Evolutionary conservation across 2,113 vertebrate genomes (phyloP).

Genomic region (Lagopus muta): DNA sequence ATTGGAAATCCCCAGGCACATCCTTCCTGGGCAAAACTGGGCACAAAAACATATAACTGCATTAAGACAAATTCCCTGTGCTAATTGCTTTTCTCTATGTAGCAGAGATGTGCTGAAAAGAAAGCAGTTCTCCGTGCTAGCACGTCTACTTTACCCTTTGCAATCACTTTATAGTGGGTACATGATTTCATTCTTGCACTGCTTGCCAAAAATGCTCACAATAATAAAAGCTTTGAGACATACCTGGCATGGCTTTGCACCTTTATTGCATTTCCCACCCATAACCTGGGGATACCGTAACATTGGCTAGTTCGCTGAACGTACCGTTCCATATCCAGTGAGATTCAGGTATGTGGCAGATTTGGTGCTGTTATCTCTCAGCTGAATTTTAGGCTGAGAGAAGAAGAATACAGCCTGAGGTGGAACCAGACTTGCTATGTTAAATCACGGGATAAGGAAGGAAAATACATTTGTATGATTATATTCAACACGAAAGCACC

Average conservation of each 20-base stretch:
- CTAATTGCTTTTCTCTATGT: not conserved
- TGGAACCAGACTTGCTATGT: not conserved
- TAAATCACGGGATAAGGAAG: not conserved
- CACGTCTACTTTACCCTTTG: not conserved
- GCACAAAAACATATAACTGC: not conserved
- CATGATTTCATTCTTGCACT: not conserved
- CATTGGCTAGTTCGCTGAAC: not conserved
- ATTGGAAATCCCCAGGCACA: constrained; percentile 47
- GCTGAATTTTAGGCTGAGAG: not conserved
- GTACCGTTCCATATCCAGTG: not conserved
- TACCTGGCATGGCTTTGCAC: not conserved
- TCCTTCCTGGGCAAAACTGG: not conserved
- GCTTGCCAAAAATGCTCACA: not conserved
- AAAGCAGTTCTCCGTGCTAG: not conserved
- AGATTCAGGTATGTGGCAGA: not conserved
- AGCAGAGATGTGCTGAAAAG: not conserved
- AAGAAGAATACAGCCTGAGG: not conserved
- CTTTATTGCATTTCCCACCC: not conserved
- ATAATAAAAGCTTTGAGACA: not conserved
- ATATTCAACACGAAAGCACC: not conserved
- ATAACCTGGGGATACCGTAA: not conserved
- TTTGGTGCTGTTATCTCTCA: not conserved
- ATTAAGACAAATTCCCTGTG: constrained; percentile 37
- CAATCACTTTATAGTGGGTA: not conserved
- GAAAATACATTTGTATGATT: not conserved